Conservation (phyloP, 2,888 invertebrate genomes). For the Eucera pruinosa region DNA sequence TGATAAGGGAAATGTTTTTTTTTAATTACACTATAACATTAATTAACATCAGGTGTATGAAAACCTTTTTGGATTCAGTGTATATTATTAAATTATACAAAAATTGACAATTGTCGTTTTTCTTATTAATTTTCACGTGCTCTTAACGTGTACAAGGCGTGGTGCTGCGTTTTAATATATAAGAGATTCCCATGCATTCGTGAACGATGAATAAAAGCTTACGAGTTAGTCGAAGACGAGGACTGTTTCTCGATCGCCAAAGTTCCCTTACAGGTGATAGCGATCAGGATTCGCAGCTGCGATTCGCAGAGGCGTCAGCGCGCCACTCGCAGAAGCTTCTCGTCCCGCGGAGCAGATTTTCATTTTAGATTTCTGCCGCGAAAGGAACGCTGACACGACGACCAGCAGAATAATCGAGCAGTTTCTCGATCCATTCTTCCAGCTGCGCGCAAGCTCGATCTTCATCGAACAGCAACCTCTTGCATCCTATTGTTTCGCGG, state of each 20-base stretch:
- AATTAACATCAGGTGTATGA: too few species aligned
- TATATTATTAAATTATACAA: too few species aligned
- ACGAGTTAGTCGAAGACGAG: constrained; percentile 28
- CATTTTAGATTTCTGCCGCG: constrained; percentile 73
- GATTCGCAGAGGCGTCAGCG: constrained; percentile 23
- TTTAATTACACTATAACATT: too few species aligned
- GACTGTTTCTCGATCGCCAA: constrained; percentile 26
- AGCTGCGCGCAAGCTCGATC: constrained; percentile 11
- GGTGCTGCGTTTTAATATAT: too few species aligned
- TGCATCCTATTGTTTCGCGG: not conserved
- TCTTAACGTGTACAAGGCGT: too few species aligned
- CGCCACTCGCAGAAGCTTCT: constrained; percentile 29
- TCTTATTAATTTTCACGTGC: too few species aligned
- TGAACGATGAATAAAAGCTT: constrained; percentile 26
- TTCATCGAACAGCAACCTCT: constrained; percentile 20
- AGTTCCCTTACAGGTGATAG: constrained; percentile 17
- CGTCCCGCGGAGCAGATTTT: constrained; percentile 85
- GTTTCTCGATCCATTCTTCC: constrained; percentile 9
- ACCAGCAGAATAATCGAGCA: not conserved
- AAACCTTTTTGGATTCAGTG: too few species aligned
- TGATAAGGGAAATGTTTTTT: too few species aligned
- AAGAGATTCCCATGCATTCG: too few species aligned
- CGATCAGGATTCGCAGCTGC: constrained; percentile 22
- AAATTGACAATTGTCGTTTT: too few species aligned
- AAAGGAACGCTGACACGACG: constrained; percentile 4